phyloP scores from a whole-genome alignment of 2,888 invertebrate genomes.

The Pycnomerus fuliginosus region DNA sequence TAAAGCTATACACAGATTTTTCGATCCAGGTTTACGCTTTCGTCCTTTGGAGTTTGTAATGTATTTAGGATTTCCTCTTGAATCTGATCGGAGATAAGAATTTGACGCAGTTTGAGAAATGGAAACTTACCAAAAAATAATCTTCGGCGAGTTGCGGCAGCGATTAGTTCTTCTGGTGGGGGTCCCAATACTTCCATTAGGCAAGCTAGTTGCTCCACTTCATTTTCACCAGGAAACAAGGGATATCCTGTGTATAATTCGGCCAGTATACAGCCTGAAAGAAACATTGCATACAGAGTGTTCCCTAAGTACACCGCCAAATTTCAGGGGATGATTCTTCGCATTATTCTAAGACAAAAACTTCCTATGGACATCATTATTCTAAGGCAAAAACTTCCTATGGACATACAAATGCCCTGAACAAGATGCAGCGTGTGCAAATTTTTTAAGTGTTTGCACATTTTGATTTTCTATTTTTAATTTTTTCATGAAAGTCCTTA shows the following conservation, averaged over 20 bases:
- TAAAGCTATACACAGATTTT: conserved; percentile 76
- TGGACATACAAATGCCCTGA: too few relatives aligned
- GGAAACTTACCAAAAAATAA: conserved; percentile 74
- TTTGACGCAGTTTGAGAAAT: conserved; percentile 2
- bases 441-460: too few relatives aligned
- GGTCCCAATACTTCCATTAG: conserved; percentile 94
- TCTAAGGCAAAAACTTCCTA: too few relatives aligned
- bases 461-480: too few relatives aligned
- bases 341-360: too few relatives aligned
- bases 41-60: conserved; percentile 93
- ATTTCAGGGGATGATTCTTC: too few relatives aligned
- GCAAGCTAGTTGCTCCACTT: conserved; percentile 94
- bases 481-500: too few relatives aligned
- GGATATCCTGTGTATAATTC: conserved; percentile 96
- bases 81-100: too few relatives aligned
- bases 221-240: conserved; percentile 94
- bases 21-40: conserved; percentile 84
- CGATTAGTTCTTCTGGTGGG: conserved; percentile 84
- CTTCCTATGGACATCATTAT: too few relatives aligned
- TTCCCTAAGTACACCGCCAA: too few relatives aligned
- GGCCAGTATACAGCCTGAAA: conserved; percentile 86
- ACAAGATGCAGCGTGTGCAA: too few relatives aligned
- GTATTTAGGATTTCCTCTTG: conserved; percentile 87
- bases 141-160: conserved; percentile 80
- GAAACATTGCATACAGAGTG: too few relatives aligned